Conservation (phyloP, 2,797 vertebrate species). For the Corythornis leucogaster region DNA sequence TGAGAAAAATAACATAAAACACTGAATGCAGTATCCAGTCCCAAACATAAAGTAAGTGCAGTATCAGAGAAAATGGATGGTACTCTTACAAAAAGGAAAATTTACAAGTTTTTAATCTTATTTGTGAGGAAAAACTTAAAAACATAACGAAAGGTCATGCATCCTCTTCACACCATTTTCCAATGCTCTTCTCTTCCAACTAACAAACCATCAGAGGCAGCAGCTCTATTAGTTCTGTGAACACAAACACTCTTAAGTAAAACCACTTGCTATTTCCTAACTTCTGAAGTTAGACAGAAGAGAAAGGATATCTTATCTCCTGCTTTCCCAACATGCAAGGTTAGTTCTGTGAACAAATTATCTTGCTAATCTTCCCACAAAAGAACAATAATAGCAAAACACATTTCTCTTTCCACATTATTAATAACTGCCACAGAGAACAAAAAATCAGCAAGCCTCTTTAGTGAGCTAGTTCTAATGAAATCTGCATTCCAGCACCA, state of each 20-base stretch:
- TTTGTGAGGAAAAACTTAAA: not conserved
- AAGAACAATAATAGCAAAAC: not conserved
- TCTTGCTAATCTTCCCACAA: not conserved
- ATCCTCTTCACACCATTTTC: not conserved
- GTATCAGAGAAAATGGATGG: not conserved
- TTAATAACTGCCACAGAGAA: not conserved
- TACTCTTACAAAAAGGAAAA: not conserved
- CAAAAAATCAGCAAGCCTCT: not conserved
- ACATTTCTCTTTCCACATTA: not conserved
- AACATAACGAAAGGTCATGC: not conserved
- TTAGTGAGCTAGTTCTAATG: not conserved
- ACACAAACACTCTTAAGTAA: not conserved
- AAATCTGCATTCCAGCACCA: not conserved
- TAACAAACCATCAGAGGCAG: not conserved
- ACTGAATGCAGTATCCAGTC: not conserved
- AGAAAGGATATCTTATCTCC: not conserved
- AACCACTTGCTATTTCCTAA: slow-evolving; percentile 18
- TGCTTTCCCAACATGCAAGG: not conserved
- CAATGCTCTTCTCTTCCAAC: not conserved
- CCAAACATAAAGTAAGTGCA: not conserved
- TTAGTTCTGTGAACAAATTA: not conserved
- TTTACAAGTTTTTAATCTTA: not conserved
- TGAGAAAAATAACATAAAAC: not conserved
- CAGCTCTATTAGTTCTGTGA: not conserved
- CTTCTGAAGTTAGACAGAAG: not conserved